phyloP scores from a whole-genome alignment of 2,888 invertebrate genomes.

The Agapetus fuscipes region DNA sequence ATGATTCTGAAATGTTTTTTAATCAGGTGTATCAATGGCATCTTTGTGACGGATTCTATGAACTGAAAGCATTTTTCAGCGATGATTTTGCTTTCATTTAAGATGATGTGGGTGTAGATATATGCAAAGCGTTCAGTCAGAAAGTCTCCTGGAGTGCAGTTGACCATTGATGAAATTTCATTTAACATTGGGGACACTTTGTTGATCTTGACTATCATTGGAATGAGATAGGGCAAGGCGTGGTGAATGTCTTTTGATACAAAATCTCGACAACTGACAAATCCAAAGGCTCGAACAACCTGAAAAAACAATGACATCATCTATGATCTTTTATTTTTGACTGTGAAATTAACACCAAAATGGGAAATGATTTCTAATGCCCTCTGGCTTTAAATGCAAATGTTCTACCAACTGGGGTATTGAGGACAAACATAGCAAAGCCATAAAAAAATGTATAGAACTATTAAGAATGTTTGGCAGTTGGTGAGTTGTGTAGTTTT shows the following conservation, averaged over 20 bases:
- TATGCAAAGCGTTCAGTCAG: constrained; percentile 57
- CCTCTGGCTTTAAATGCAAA: no score
- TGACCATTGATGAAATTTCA: constrained; percentile 51
- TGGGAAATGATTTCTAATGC: no score
- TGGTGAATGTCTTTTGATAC: constrained; percentile 59
- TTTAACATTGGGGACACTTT: constrained; percentile 51
- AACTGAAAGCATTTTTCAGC: constrained; percentile 52
- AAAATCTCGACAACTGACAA: constrained; percentile 57
- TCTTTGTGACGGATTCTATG: constrained; percentile 50
- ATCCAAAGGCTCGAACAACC: constrained; percentile 59
- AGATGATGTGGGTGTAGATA: constrained; percentile 59
- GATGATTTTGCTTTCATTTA: constrained; percentile 50
- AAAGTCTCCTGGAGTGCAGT: constrained; percentile 49
- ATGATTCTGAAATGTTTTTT: constrained; percentile 56
- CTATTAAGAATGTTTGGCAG: no score
- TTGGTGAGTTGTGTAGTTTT: no score
- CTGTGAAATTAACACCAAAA: no score
- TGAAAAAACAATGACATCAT: constrained; percentile 22
- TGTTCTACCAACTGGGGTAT: no score
- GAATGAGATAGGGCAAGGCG: constrained; percentile 53
- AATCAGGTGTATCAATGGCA: constrained; percentile 47
- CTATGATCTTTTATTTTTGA: no score
- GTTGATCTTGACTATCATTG: constrained; percentile 46
- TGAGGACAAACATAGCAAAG: no score
- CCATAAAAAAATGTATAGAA: no score